Conservation (phyloP, 2,797 vertebrate species). For the Thalassophryne amazonica region DNA sequence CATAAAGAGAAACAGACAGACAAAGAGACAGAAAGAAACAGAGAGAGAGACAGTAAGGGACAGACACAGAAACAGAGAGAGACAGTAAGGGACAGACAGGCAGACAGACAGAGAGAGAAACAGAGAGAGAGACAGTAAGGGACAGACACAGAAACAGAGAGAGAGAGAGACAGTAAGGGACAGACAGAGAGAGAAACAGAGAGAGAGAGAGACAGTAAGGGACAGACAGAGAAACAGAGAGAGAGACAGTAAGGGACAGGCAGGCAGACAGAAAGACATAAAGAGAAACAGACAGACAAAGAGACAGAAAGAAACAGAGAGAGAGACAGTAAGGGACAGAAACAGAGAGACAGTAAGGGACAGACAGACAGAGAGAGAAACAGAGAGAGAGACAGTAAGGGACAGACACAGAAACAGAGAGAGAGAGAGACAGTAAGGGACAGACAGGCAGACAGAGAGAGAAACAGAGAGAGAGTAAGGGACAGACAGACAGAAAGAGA, state of each 20-base stretch:
- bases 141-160: background rate
- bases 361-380: too few relatives aligned
- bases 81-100: background rate
- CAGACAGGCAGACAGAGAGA: background rate
- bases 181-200: too few relatives aligned
- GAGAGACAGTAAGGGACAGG: background rate
- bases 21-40: too few relatives aligned
- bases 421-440: background rate
- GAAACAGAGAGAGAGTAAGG: background rate
- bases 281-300: background rate
- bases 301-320: background rate
- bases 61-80: background rate
- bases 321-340: too few relatives aligned
- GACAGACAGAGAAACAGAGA: background rate
- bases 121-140: background rate
- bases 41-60: too few relatives aligned
- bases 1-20: too few relatives aligned
- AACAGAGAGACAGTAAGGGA: too few relatives aligned
- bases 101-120: background rate
- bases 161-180: too few relatives aligned
- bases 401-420: too few relatives aligned
- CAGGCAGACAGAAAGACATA: background rate
- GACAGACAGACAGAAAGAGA: background rate
- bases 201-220: too few relatives aligned
- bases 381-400: too few relatives aligned